phyloP scores from a whole-genome alignment of 2,797 vertebrate genomes.

The Phrynocephalus forsythii region DNA sequence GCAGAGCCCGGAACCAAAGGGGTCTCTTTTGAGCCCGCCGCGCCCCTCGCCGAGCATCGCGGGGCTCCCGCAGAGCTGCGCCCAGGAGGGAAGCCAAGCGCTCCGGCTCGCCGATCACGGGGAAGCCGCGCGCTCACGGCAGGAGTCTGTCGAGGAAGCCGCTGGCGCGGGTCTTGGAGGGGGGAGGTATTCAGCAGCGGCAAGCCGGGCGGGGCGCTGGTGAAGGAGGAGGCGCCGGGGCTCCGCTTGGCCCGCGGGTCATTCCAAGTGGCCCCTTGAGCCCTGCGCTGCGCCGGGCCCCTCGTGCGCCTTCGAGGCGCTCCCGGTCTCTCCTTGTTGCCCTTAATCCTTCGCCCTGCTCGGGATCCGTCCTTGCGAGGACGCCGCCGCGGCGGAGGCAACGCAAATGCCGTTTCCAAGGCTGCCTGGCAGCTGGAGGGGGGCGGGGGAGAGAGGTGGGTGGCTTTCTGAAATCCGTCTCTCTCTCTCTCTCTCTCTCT shows the following conservation, averaged over 20 bases:
- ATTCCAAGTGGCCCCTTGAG: no score
- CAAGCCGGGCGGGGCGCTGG: no score
- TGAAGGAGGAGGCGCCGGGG: background rate
- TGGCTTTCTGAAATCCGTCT: background rate
- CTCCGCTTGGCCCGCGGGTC: background rate
- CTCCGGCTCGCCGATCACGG: no score
- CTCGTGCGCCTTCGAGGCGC: background rate
- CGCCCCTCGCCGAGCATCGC: background rate
- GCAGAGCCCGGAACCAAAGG: background rate
- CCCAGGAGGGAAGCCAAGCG: no score
- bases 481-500: background rate
- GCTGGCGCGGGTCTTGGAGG: no score
- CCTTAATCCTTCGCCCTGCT: background rate
- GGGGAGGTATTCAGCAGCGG: no score
- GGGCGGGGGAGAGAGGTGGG: background rate
- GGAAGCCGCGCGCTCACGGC: no score
- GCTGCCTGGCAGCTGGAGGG: conserved; percentile 15
- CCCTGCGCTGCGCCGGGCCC: no score
- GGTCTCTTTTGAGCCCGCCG: background rate
- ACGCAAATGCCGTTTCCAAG: conserved; percentile 24
- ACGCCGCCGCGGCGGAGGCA: background rate
- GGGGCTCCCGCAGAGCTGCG: no score
- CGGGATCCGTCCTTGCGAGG: background rate
- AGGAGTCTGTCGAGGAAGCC: no score
- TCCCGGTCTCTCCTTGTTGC: background rate